Percentiles rank a stretch among this genome's conserved stretches.
Conservation (phyloP, 2,113 vertebrate species). For the Uropsilus gracilis region DNA sequence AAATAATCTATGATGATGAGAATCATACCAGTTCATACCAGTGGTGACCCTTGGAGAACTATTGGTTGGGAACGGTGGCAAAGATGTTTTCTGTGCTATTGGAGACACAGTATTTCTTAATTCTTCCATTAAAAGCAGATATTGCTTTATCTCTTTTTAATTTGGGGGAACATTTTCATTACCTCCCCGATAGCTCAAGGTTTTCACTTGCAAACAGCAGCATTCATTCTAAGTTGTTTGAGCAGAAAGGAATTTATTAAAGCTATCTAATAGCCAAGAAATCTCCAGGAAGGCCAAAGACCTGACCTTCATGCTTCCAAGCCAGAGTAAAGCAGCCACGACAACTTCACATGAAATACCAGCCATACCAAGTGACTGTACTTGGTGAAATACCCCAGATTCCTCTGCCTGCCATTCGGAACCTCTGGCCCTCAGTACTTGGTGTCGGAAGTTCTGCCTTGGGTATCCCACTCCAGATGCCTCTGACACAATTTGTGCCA, state of each 20-base stretch:
- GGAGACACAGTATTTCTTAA: background rate
- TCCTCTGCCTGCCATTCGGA: background rate
- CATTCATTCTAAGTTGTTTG: background rate
- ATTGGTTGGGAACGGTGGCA: background rate
- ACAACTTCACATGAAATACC: background rate
- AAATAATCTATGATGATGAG: conserved; percentile 3
- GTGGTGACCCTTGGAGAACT: background rate
- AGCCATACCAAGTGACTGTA: background rate
- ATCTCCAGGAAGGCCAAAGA: background rate
- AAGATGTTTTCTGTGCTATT: conserved; percentile 2
- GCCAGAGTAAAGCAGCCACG: background rate
- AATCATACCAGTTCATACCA: conserved; percentile 22
- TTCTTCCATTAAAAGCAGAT: background rate
- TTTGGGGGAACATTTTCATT: conserved; percentile 29
- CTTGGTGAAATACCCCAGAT: background rate
- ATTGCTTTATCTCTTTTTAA: conserved; percentile 29
- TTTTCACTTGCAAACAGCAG: background rate
- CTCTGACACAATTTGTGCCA: background rate
- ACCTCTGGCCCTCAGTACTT: background rate
- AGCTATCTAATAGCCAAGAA: background rate
- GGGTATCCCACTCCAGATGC: background rate
- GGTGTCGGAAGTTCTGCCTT: background rate
- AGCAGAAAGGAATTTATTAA: conserved; percentile 54
- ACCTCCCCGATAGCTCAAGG: background rate
- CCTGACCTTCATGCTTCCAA: background rate